Evolutionary conservation across 2,113 vertebrate genomes (phyloP).

Genomic region (Okapia johnstoni): DNA sequence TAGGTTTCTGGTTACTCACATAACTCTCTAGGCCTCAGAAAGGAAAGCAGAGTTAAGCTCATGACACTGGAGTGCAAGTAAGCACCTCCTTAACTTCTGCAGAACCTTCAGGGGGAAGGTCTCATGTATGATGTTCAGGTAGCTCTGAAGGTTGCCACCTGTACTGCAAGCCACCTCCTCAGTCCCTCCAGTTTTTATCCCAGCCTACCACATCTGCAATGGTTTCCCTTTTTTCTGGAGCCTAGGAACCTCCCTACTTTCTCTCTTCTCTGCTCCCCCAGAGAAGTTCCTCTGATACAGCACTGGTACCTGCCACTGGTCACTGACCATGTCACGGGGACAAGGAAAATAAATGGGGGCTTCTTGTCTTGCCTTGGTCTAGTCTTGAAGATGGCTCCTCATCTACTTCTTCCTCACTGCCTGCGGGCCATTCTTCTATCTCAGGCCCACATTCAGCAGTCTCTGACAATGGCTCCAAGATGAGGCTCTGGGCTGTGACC

Average conservation of each 20-base stretch:
- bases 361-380: background rate
- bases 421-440: background rate
- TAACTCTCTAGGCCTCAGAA: background rate
- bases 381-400: background rate
- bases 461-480: background rate
- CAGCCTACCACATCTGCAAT: background rate
- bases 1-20: background rate
- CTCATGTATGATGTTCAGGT: background rate
- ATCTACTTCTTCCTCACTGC: background rate
- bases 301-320: background rate
- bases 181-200: background rate
- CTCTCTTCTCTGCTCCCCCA: background rate
- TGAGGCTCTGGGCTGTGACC: background rate
- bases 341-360: background rate
- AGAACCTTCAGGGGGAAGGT: background rate
- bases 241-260: background rate
- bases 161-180: background rate
- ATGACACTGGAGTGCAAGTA: background rate
- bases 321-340: background rate
- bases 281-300: background rate
- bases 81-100: background rate
- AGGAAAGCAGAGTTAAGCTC: background rate
- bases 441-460: background rate
- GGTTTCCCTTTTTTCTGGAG: background rate
- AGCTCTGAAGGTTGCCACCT: background rate